Evolutionary conservation across 2,797 vertebrate species (phyloP).

Genomic region (Sebastes cheni): DNA sequence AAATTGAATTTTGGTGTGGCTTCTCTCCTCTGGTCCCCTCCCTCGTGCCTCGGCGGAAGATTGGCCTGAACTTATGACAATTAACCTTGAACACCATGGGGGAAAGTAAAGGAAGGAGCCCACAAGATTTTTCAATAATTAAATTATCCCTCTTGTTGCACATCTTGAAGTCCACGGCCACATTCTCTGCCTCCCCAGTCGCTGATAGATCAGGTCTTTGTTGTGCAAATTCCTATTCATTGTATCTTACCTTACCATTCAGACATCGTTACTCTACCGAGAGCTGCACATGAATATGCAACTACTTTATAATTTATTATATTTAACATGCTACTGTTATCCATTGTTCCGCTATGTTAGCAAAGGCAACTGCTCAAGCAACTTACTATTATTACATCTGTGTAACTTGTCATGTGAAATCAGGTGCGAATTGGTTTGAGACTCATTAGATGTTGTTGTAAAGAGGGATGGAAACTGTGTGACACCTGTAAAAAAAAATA

Average conservation of each 20-base stretch:
- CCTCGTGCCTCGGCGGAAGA: constrained; percentile 25
- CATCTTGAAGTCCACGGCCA: constrained; percentile 24
- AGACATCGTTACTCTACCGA: constrained; percentile 3
- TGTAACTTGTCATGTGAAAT: constrained; percentile 3
- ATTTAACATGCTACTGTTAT: constrained; percentile 15
- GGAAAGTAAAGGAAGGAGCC: constrained; percentile 32
- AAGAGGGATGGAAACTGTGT: constrained; percentile 2
- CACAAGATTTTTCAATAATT: constrained; percentile 54
- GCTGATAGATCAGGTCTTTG: constrained; percentile 40
- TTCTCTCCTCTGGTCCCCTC: constrained; percentile 29
- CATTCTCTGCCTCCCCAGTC: constrained; percentile 9
- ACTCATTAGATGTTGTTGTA: constrained; percentile 21
- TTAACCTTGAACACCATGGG: constrained; percentile 62
- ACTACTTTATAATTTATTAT: constrained; percentile 13
- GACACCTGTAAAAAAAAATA: background rate
- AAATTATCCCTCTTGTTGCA: constrained; percentile 59
- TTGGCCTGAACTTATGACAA: constrained; percentile 55
- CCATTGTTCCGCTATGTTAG: background rate
- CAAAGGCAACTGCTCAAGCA: background rate
- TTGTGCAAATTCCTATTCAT: constrained; percentile 41
- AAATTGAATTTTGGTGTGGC: constrained; percentile 39
- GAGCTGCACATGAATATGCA: constrained; percentile 12
- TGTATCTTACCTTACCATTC: constrained; percentile 11
- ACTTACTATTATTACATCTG: background rate
- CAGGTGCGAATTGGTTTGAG: constrained; percentile 22